Base-by-base conservation (phyloP, 2,113 vertebrate species). In the Plecturocebus donacophilus region DNA sequence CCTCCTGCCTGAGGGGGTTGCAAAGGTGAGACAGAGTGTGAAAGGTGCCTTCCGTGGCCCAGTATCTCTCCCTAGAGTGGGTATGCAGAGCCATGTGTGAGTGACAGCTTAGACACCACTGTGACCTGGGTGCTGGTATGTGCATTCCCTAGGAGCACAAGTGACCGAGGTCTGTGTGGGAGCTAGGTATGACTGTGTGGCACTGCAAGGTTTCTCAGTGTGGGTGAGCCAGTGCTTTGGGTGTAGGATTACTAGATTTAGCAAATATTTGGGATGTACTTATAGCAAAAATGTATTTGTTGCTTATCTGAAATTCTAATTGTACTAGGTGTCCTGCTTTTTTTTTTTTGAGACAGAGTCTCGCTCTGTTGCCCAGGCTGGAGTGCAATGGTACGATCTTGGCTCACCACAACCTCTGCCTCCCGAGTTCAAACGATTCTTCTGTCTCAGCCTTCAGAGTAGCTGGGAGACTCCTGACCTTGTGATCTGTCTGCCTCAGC, bases 51-150 rank as follows among this genome's bases (percentile, higher is more conserved):
- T 6, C n/a, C 35, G 61, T 70, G 83, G 32, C 56, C 70, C 30
- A 52, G 64, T 0, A 8, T 14, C 56, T 76, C 27, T 68, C 66
- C 82, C 38, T 8, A 42, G n/a, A 68, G 14, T 52, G 66, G 38
- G 6, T 58, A 47, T 76, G 14, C 19, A 32, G 38, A 16, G 42
- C 8, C 0, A 0, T 13, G 2, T 19, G 11, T n/a, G 23, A 4
- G 32, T 17, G 21, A 47, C 56, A 66, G 13, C 79, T 32, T 0
- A 1, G 13, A 10, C 42, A 38, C 21, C 49, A 0, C 77, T 61
- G 73, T 73, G 38, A 25, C 49, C 12, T 23, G 20, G 64, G 76
- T 35, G 40, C 77, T 32, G 47, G 40, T n/a, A 47, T 25, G 2
- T 45, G 10, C 56, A 11, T 58, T 81, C 66, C 66, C 40, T 8